A percentile compares a stretch with the other conserved stretches of the same genome.
Conservation (phyloP, 1,140 invertebrate species). For the Akabosia matsudoensis region DNA sequence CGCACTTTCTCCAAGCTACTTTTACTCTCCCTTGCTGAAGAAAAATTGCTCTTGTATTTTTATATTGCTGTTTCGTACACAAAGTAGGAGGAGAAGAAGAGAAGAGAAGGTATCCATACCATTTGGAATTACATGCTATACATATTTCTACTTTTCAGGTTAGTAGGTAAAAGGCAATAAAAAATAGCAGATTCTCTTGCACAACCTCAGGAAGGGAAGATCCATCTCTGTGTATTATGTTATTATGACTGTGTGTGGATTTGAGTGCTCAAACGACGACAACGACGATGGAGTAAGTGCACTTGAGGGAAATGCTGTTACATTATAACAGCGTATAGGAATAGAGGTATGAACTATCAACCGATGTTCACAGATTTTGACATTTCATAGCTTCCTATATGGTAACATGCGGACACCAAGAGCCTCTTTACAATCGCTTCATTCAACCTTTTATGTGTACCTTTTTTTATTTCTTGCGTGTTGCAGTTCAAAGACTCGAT, state of each 20-base stretch:
- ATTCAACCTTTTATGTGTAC: no score
- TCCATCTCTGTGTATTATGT: neutral
- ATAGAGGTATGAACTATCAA: neutral
- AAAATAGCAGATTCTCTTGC: neutral
- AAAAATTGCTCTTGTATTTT: conserved; percentile 17
- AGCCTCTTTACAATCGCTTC: no score
- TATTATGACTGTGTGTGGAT: neutral
- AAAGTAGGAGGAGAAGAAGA: neutral
- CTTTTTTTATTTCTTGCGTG: neutral
- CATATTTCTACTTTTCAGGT: neutral
- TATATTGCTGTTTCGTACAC: neutral
- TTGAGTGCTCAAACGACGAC: neutral
- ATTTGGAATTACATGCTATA: neutral
- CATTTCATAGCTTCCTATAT: no score
- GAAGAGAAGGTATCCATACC: neutral
- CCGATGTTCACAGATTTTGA: neutral
- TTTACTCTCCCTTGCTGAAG: neutral
- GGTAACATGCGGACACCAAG: no score
- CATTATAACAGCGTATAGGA: neutral
- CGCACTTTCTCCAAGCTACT: neutral
- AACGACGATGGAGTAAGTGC: neutral
- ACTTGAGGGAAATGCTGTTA: conserved; percentile 5
- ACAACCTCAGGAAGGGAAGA: neutral
- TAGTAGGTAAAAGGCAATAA: conserved; percentile 22
- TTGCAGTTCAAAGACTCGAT: neutral